Conservation (phyloP, 35 echinoderm and acorn worm species). For the Ophioderma brevispina region DNA sequence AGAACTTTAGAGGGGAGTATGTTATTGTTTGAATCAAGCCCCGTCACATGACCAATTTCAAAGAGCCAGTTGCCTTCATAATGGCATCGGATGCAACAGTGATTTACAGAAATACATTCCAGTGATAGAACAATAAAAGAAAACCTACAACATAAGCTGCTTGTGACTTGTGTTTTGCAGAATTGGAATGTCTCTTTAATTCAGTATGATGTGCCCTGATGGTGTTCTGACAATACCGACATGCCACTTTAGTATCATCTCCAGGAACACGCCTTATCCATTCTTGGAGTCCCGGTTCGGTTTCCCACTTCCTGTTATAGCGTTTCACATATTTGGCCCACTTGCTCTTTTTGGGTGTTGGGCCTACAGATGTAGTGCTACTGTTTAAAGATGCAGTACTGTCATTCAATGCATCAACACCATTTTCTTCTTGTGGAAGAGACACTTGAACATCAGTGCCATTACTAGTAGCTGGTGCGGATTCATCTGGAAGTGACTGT, state of each 20-base stretch:
- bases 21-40: too few relatives aligned
- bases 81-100: neutral
- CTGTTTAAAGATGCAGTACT: neutral
- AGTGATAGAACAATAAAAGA: neutral
- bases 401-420: neutral
- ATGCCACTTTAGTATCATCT: neutral
- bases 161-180: neutral
- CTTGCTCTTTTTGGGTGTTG: neutral
- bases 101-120: neutral
- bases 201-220: neutral
- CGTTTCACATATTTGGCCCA: neutral
- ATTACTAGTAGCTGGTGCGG: neutral
- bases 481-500: neutral
- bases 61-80: neutral
- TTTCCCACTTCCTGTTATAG: neutral
- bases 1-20: too few relatives aligned
- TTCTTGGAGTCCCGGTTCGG: neutral
- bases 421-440: neutral
- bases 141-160: slow-evolving; percentile 1
- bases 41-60: too few relatives aligned
- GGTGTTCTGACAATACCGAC: neutral
- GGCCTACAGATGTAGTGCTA: neutral
- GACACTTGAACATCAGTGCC: neutral
- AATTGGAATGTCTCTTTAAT: neutral
- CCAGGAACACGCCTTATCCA: neutral